Evolutionary conservation across 2,797 vertebrate species (phyloP), one percentile per base, ranked within the genome.

Genomic region (Benthosema pterotum): DNA sequence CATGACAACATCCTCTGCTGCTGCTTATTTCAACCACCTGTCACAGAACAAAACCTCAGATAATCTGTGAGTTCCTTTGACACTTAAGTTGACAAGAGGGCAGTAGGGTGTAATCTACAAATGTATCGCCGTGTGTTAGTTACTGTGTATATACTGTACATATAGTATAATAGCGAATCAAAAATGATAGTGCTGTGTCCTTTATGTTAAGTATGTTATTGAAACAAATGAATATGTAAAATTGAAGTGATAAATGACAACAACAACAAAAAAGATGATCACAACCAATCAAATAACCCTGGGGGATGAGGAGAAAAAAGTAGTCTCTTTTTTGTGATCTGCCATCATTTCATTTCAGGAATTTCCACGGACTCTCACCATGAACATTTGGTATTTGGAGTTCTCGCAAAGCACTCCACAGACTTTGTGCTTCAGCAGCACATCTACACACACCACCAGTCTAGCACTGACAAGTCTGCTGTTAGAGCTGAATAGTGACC

Each of bases 191-290:
- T 92, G 83, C 82, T 82, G 90, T 93, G 90, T 92, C 87, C 78
- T 91, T 92, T 92, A 86, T 88, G 87, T 92, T 87, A 71, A 89
- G 88, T 92, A 91, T 89, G 89, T 93, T 91, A 86, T 86, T 77
- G 57, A 90, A 80, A 25, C 22, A 25, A 25, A 89, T 84, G 42
- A 88, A 82, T 85, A 90, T 92, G 90, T 91, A 89, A 56, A 58
- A 78, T 76, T 78, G 68, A 81, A 87, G 77, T 78, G 0, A 70
- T 13, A 70, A 68, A 59, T 61, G 53, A 38, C 32, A 38, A 6
- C 5, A 6, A 32, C 2, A 6, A 32, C 6, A 32, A 43, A 72
- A 73, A 69, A 71, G 78, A 69, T 67, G 59, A 70, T 81, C 65
- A 87, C 77, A 78, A 81, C 57, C 65, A 77, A 77, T 88, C 69